Conservation (phyloP, 2,797 vertebrate species). For the Chaunax sp. region DNA sequence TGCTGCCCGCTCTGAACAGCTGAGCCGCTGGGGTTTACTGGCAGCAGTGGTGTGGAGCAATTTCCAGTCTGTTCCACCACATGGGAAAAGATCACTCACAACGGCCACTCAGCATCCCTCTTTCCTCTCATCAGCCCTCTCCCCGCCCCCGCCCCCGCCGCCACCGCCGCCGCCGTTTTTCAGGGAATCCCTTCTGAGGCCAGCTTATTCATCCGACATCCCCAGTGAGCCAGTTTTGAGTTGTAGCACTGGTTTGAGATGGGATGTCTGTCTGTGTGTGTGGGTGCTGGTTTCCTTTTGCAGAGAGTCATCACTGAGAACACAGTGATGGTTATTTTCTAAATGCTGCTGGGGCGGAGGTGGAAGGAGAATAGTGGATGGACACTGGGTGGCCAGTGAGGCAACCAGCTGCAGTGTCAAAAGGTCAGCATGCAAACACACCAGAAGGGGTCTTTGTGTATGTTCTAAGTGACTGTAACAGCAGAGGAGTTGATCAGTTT, state of each 20-base stretch:
- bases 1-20: slow-evolving; percentile 50
- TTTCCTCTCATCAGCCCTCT: slow-evolving; percentile 40
- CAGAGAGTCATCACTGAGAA: slow-evolving; percentile 60
- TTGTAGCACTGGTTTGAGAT: slow-evolving; percentile 17
- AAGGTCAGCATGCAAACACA: slow-evolving; percentile 38
- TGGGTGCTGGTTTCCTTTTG: slow-evolving; percentile 69
- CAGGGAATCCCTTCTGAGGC: slow-evolving; percentile 52
- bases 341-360: slow-evolving; percentile 65
- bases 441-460: slow-evolving; percentile 43
- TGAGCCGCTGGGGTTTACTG: slow-evolving; percentile 67
- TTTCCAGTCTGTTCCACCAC: slow-evolving; percentile 65
- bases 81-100: slow-evolving; percentile 72
- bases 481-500: slow-evolving; percentile 27
- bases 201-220: slow-evolving; percentile 32
- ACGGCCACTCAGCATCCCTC: slow-evolving; percentile 42
- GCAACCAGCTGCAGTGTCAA: slow-evolving; percentile 68
- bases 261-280: slow-evolving; percentile 45
- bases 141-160: no score
- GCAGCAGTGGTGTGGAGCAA: slow-evolving; percentile 46
- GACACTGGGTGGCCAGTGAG: slow-evolving; percentile 43
- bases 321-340: slow-evolving; percentile 59
- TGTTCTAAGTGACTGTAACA: slow-evolving; percentile 20
- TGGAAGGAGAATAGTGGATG: slow-evolving; percentile 62
- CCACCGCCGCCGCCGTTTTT: slow-evolving; percentile 23
- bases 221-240: slow-evolving; percentile 9